Base-by-base conservation (phyloP, 2,113 vertebrate species). In the Scomber colias region DNA sequence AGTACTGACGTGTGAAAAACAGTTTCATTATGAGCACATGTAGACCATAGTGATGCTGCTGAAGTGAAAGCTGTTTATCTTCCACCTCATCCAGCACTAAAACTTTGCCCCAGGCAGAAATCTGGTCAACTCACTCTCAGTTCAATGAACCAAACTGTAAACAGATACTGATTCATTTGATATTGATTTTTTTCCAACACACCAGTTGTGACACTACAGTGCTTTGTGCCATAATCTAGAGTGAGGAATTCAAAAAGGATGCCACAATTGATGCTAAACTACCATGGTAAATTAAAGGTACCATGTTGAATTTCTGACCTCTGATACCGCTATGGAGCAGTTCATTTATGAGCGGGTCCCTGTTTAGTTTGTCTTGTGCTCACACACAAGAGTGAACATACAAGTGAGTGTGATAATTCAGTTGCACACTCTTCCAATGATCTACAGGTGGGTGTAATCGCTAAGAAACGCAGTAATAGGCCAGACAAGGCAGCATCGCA, bases 121-220 rank as follows among this genome's bases (percentile, higher is more conserved):
- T 79, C 27, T 12, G 54, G 50, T 71, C 69, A 75, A 55, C 70
- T 54, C 77, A 60, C 51, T 55, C 53, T 56, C 75, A 60, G 77
- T 60, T 84, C 80, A 79, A 16, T 81, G 53, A 81, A 57, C 70
- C 75, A 76, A 76, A 81, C 50, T 76, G 63, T 82, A 66, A 75
- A 81, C 61, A 80, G 53, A 86, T 64, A 66, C 60, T 6, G 40
- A 71, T 63, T 82, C 13, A 68, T 74, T 81, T 62, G 69, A 5
- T 2, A 83, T 84, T 12, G 66, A 84, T 73, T 71, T 55, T 27
- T 50, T 48, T 13, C 54, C 68, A 69, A 50, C 64, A 57, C 24
- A 76, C 61, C 72, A 75, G 81, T 24, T 67, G 56, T 67, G 66
- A 79, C 61, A 63, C 24, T 24, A 11, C 40, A 19, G 21, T 24